phyloP scores from a whole-genome alignment of 2,888 invertebrate genomes.

The Neoaliturus tenellus region DNA sequence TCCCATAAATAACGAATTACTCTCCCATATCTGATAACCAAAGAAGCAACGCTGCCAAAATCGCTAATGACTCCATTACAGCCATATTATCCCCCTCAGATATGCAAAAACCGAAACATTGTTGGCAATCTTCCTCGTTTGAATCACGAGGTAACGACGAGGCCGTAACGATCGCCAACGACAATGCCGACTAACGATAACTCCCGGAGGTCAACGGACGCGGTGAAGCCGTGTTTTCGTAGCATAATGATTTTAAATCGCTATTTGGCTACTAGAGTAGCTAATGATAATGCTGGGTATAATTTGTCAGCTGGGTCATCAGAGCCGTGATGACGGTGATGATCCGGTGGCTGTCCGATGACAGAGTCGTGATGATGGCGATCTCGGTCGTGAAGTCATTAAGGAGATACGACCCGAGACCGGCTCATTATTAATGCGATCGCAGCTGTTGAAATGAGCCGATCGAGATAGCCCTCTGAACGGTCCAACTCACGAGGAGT shows the following conservation, averaged over 20 bases:
- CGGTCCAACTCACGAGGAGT: not conserved
- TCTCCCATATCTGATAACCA: no score
- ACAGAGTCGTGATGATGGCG: not conserved
- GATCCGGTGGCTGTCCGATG: not conserved
- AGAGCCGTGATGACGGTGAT: not conserved
- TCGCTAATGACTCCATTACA: no score
- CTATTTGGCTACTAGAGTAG: constrained; percentile 41
- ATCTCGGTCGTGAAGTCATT: constrained; percentile 5
- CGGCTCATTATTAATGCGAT: not conserved
- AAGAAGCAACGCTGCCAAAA: no score
- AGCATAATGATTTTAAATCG: constrained; percentile 39
- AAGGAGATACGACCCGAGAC: not conserved
- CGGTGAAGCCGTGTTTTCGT: constrained; percentile 12
- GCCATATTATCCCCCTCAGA: no score
- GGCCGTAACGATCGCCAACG: not conserved
- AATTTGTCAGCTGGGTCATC: constrained; percentile 32
- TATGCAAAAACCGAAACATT: constrained; percentile 20
- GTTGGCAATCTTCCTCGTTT: not conserved
- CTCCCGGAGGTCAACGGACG: not conserved
- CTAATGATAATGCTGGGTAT: constrained; percentile 28
- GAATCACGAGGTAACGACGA: not conserved
- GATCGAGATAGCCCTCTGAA: not conserved
- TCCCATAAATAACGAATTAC: no score
- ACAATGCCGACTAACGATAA: not conserved
- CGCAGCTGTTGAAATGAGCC: not conserved